Evolutionary conservation across 2,113 vertebrate species (phyloP).

Genomic region (Ammodramus savannarum): DNA sequence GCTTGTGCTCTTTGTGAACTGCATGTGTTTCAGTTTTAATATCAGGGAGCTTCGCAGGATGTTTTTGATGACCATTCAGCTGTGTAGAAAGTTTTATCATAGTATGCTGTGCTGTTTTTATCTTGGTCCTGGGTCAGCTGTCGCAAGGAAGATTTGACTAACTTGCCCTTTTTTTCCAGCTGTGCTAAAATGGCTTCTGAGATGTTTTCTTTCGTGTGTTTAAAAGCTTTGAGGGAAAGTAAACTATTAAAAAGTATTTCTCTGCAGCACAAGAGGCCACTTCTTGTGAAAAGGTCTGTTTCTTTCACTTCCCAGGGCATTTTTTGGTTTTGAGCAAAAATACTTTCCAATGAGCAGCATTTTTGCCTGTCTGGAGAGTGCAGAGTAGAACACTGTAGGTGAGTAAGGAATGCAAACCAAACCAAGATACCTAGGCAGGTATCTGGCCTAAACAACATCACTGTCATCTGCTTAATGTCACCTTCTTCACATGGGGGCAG

Average conservation of each 20-base stretch:
- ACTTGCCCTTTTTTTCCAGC: neutral
- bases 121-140: neutral
- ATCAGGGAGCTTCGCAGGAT: neutral
- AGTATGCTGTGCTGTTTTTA: neutral
- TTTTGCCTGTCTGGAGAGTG: neutral
- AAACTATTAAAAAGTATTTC: neutral
- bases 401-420: neutral
- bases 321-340: neutral
- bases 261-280: neutral
- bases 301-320: neutral
- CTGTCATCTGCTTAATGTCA: neutral
- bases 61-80: neutral
- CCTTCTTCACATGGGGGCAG: neutral
- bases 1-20: neutral
- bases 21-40: fast-evolving
- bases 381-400: neutral
- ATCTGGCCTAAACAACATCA: neutral
- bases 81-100: neutral
- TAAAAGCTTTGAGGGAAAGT: neutral
- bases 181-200: neutral
- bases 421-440: neutral
- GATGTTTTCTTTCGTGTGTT: neutral
- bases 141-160: neutral
- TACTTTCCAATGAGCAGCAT: neutral
- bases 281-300: neutral